A percentile compares a stretch with the other conserved stretches of the same genome.
phyloP scores from a whole-genome alignment of 2,888 invertebrate species.

The Agriopis marginaria region DNA sequence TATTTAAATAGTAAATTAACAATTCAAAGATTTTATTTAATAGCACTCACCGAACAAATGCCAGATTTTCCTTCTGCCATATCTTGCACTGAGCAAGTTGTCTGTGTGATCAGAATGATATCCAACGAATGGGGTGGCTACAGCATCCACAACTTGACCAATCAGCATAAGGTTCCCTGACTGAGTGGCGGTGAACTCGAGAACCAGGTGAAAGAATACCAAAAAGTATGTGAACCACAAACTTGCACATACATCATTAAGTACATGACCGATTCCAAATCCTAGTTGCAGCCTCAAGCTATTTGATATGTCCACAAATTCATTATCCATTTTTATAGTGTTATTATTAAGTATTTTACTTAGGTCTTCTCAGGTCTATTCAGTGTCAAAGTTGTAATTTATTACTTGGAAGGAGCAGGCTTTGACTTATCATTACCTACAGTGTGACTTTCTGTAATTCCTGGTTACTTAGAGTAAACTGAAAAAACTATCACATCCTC shows the following conservation, averaged over 20 bases:
- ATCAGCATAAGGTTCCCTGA: slow-evolving; percentile 90
- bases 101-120: slow-evolving; percentile 92
- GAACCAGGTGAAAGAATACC: slow-evolving; percentile 90
- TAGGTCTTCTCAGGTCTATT: too few species aligned
- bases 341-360: too few species aligned
- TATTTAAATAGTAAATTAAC: too few species aligned
- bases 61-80: slow-evolving; percentile 95
- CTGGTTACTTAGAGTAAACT: too few species aligned
- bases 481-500: too few species aligned
- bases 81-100: slow-evolving; percentile 88
- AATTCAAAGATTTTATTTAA: neutral
- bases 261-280: slow-evolving; percentile 93
- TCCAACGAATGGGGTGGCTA: slow-evolving; percentile 96
- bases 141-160: slow-evolving; percentile 94
- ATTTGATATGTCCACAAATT: slow-evolving; percentile 77
- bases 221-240: slow-evolving; percentile 98
- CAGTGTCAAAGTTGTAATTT: too few species aligned
- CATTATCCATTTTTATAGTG: slow-evolving; percentile 73
- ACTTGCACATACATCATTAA: slow-evolving; percentile 96
- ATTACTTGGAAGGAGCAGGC: too few species aligned
- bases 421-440: too few species aligned
- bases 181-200: slow-evolving; percentile 84
- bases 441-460: too few species aligned
- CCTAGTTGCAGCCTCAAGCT: slow-evolving; percentile 82
- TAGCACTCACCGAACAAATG: slow-evolving; percentile 92